Evolutionary conservation across 2,113 vertebrate genomes (phyloP).

Genomic region (Gnathonemus longibarbis): DNA sequence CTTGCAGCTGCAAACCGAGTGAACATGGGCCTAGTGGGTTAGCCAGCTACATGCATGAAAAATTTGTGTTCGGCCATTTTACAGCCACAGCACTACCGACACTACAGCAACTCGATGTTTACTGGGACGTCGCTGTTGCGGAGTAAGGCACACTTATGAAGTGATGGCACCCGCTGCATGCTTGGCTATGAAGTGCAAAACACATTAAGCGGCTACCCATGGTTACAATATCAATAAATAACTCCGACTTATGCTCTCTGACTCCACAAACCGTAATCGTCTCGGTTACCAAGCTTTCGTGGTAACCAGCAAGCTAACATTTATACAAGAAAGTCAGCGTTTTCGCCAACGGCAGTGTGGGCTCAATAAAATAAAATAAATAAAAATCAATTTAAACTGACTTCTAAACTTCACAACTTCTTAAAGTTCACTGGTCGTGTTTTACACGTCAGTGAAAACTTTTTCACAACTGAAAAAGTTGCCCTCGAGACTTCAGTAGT

Average conservation of each 20-base stretch:
- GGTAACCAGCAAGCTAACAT: neutral
- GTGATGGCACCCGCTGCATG: neutral
- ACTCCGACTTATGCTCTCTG: neutral
- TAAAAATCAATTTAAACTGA: neutral
- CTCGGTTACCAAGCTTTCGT: neutral
- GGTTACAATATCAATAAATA: neutral
- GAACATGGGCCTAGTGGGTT: conserved; percentile 18
- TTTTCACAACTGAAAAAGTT: neutral
- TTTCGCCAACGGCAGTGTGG: neutral
- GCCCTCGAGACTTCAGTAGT: neutral
- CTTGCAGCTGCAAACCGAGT: neutral
- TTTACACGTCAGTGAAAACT: neutral
- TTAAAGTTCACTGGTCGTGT: neutral
- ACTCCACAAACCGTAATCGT: neutral
- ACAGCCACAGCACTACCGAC: conserved; percentile 46
- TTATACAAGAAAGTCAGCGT: neutral
- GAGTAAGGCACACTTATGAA: neutral
- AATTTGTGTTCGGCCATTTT: conserved; percentile 68
- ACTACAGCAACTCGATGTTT: neutral
- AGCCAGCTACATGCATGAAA: conserved; percentile 26
- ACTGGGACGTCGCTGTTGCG: neutral
- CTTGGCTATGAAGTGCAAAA: neutral
- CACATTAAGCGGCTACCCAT: neutral
- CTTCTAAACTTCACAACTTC: neutral
- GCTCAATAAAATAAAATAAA: neutral